Percentiles rank a stretch among this genome's conserved stretches.
phyloP scores from a whole-genome alignment of 2,888 invertebrate species.

The Zaprionus obscuricornis region DNA sequence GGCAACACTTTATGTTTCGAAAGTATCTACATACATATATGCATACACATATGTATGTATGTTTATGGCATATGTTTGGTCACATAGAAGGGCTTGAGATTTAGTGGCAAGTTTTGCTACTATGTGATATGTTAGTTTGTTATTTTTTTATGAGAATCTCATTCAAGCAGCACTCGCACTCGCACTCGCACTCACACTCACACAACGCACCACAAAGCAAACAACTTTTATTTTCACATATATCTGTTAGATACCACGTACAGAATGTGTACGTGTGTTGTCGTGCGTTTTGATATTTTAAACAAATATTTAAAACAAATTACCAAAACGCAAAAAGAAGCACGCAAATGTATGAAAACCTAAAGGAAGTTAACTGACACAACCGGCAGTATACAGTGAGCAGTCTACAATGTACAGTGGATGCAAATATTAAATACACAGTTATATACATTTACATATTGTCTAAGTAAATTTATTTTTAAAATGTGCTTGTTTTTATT shows the following conservation, averaged over 20 bases:
- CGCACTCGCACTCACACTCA: slow-evolving; percentile 17
- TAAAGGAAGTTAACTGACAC: slow-evolving; percentile 31
- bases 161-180: slow-evolving; percentile 15
- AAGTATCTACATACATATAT: slow-evolving; percentile 1
- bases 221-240: slow-evolving; percentile 73
- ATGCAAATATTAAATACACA: neutral
- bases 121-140: slow-evolving; percentile 12
- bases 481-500: too few species aligned
- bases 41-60: neutral
- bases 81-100: slow-evolving; percentile 26
- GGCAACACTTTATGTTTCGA: slow-evolving; percentile 31
- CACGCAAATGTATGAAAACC: slow-evolving; percentile 54
- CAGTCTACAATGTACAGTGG: slow-evolving; percentile 36
- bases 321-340: slow-evolving; percentile 68
- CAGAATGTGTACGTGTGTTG: slow-evolving; percentile 71
- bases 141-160: slow-evolving; percentile 52
- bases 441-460: too few species aligned
- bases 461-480: too few species aligned
- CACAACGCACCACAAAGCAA: slow-evolving; percentile 39
- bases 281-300: slow-evolving; percentile 71
- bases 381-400: too few species aligned
- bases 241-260: slow-evolving; percentile 78
- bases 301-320: slow-evolving; percentile 78
- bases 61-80: neutral
- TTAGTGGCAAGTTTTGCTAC: slow-evolving; percentile 32